Conservation (phyloP, 92 coral and sea anemone genomes). For the Epizoanthus stellaris region DNA sequence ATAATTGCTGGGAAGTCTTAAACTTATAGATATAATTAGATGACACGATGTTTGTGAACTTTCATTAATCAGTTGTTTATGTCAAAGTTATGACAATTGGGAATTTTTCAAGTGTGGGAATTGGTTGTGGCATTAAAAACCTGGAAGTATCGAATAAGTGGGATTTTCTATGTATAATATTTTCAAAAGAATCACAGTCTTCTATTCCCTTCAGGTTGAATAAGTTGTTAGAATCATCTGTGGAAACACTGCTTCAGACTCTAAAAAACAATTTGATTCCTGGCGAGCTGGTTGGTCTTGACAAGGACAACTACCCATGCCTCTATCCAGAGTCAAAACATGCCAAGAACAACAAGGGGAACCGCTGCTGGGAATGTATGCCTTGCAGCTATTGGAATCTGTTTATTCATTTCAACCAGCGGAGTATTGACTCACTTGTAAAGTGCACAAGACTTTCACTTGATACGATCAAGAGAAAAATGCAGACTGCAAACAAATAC, state of each 20-base stretch:
- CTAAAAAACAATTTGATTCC: conserved; percentile 77
- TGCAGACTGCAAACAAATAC: conserved; percentile 94
- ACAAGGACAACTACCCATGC: conserved; percentile 83
- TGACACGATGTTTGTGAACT: too few species aligned
- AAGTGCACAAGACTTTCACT: conserved; percentile 86
- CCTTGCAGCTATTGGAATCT: conserved; percentile 97
- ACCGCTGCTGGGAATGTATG: conserved; percentile 99
- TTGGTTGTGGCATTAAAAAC: background rate
- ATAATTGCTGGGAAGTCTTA: too few species aligned
- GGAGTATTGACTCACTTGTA: conserved; percentile 90
- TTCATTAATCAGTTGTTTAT: too few species aligned
- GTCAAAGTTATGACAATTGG: too few species aligned
- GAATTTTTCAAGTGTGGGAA: too few species aligned
- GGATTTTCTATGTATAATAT: background rate
- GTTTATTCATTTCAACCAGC: conserved; percentile 85
- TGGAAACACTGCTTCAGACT: conserved; percentile 76
- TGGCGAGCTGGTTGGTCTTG: conserved; percentile 71
- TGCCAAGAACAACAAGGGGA: conserved; percentile 94
- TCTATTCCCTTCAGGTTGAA: conserved; percentile 61
- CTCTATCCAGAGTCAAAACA: conserved; percentile 92
- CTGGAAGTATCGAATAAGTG: background rate
- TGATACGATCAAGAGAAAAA: conserved; percentile 88
- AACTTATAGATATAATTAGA: too few species aligned
- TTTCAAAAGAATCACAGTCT: background rate
- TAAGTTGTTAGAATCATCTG: conserved; percentile 87